Conservation (phyloP, 2,113 vertebrate genomes). For the Colius striatus region DNA sequence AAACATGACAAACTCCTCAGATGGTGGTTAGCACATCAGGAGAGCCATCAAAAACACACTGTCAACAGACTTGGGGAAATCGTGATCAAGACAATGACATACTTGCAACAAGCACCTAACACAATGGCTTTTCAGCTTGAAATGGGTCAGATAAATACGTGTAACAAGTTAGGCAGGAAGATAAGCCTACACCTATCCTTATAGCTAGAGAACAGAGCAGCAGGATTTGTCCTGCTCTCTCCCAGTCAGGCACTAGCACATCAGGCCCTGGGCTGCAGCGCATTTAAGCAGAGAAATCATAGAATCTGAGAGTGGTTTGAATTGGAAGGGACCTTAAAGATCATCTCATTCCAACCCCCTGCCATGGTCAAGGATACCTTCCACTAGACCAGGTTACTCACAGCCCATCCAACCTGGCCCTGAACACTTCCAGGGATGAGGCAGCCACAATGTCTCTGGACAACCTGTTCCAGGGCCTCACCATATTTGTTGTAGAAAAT, state of each 20-base stretch:
- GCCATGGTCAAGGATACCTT: fast-evolving
- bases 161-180: background rate
- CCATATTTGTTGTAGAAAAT: background rate
- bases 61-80: background rate
- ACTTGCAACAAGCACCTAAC: background rate
- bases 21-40: fast-evolving
- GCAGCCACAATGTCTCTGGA: background rate
- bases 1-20: background rate
- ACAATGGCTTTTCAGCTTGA: background rate
- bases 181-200: background rate
- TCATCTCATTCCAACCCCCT: background rate
- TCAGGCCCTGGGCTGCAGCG: background rate
- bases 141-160: background rate
- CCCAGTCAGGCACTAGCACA: background rate
- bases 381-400: background rate
- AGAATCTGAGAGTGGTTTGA: background rate
- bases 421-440: background rate
- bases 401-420: background rate
- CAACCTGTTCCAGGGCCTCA: background rate
- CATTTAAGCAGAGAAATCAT: background rate
- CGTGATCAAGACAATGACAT: background rate
- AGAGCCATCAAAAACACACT: background rate
- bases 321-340: background rate
- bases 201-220: background rate
- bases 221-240: background rate